Evolutionary conservation across 1,140 invertebrate genomes (phyloP).

Genomic region (Drosophila neocordata): DNA sequence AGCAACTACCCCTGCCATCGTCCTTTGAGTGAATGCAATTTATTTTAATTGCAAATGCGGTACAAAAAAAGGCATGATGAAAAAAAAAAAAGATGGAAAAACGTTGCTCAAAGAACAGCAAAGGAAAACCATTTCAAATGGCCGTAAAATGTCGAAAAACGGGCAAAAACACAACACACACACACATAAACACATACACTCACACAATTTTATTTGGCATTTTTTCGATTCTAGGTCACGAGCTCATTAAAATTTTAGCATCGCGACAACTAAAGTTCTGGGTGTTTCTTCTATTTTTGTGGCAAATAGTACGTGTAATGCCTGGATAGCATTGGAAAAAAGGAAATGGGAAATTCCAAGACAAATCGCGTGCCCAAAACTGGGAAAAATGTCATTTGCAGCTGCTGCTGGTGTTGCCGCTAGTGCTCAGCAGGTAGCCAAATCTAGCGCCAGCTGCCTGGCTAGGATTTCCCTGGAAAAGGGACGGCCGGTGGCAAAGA

Average conservation of each 20-base stretch:
- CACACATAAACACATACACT: constrained; percentile 3
- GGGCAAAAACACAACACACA: constrained; percentile 11
- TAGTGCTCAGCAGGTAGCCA: constrained; percentile 48
- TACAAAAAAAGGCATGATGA: not conserved
- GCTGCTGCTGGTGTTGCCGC: constrained; percentile 50
- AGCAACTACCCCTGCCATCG: not conserved
- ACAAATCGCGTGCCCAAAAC: constrained; percentile 53
- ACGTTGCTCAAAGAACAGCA: constrained; percentile 38
- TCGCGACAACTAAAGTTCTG: constrained; percentile 6
- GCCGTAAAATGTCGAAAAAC: constrained; percentile 41
- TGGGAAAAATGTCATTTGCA: constrained; percentile 44
- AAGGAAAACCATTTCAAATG: constrained; percentile 42
- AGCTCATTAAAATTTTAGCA: constrained; percentile 47
- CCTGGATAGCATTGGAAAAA: constrained; percentile 23
- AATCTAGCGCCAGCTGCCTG: constrained; percentile 51
- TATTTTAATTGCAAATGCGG: constrained; percentile 65
- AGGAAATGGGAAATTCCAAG: constrained; percentile 25
- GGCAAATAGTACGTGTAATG: constrained; percentile 16
- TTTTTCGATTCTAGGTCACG: constrained; percentile 31
- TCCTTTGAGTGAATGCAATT: constrained; percentile 59
- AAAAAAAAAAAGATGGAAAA: not conserved
- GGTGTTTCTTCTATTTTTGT: constrained; percentile 9
- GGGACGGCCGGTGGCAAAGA: constrained; percentile 16
- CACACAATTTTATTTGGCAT: constrained; percentile 1
- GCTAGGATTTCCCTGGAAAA: constrained; percentile 51